Base-by-base conservation (phyloP, 2,113 vertebrate species). In the Scophthalmus maximus region DNA sequence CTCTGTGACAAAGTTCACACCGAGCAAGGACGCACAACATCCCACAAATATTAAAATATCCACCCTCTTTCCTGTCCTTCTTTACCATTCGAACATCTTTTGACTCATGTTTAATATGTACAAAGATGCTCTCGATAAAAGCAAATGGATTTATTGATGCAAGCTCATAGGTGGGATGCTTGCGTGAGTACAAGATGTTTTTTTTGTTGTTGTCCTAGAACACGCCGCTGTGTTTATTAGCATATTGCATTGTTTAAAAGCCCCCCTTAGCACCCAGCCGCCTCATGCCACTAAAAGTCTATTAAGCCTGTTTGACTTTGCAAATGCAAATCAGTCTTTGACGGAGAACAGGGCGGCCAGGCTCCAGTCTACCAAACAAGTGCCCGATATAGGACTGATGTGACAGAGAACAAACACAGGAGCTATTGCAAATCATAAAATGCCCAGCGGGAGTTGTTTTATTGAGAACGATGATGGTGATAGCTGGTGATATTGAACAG, bases 251-350 rank as follows among this genome's bases (percentile, higher is more conserved):
- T 77, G 86, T 89, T 83, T 76, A 63, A 88, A 82, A 78, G 60
- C 59, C 25, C 68, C 68, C 68, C 71, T n/a, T 15, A 5, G 11
- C 36, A 8, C 36, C 36, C 61, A 65, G 15, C 70, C 11, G n/a
- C 65, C 78, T 82, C 56, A 29, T 75, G 81, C 76, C 83, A 87
- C 85, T 88, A 85, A 86, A 86, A 67, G 77, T 89, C 83, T 75
- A 79, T 86, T 83, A 79, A 79, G 83, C 67, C 71, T 66, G 72
- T 89, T 81, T 86, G 89, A 91, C 75, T 89, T 91, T 87, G 86
- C 73, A 67, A 76, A 88, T 90, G 82, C 72, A 80, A 86, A 87
- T 85, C 60, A 81, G 77, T 78, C 59, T 76, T 53, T 73, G 64
- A 49, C 47, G 6, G 60, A 61, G 64, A 81, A 67, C 58, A 58